Base-by-base conservation (phyloP, 2,888 invertebrate genomes). In the Andricus curvator region DNA sequence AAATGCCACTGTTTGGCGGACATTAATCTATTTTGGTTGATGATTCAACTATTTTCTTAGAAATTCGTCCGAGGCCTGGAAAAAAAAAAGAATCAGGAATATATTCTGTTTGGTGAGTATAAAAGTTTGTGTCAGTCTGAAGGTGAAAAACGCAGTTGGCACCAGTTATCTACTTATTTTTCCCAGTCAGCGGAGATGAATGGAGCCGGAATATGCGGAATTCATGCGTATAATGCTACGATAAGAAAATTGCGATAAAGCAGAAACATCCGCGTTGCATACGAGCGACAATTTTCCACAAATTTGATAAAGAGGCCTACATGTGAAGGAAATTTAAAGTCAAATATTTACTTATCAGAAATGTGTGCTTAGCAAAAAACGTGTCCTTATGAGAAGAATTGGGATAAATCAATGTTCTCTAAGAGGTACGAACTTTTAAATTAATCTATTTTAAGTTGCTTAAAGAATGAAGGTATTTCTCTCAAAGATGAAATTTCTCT, bases 191-290 rank as follows among this genome's bases (percentile, higher is more conserved):
- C 80, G 82, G 80, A 78, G 82, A 85, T 85, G 83, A 85, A 85
- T 85, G 83, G 83, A 83, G 81, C 82, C 84, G 81, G 83, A 85
- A 85, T 84, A 85, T 82, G 84, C 81, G 80, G 84, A 84, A 83
- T 84, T 77, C 81, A 74, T 74, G 74, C 56, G 56, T 74, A 56
- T 44, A 15, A 41, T n/a, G 56, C 33, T 22, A 74, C 56, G 74
- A 74, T 74, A 74, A 74, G 74, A 74, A 74, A 74, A 60, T 74
- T 74, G 74, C 74, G 56, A 74, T 74, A 74, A 56, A 74, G 74
- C 74, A 74, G 51, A 74, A n/a, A 74, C 74, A 37, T 17, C 48
- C 48, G 48, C 17, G 17, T 48, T 48, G 17, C 48, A 48, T n/a
- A 60, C 37, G 33, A 74, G 56, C 74, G n/a, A 56, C 56, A n/a